Evolutionary conservation across 2,888 invertebrate species (phyloP), one percentile per base, ranked within the genome.

Genomic region (Congeria kusceri): DNA sequence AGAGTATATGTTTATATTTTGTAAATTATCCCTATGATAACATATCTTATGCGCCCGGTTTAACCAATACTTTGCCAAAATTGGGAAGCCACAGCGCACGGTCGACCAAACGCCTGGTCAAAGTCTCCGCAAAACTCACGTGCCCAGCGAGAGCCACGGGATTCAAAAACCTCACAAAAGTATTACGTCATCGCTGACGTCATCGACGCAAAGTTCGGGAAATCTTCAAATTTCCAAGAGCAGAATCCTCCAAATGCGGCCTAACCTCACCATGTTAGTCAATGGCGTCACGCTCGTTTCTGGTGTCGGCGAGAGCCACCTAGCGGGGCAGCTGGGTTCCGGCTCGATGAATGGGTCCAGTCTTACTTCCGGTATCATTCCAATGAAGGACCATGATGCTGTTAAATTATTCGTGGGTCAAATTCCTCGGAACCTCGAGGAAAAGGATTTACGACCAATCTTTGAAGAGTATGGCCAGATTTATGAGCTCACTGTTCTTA

Each of bases 391-490:
- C 87, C 92, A 94, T 39, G 95, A 95, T 87, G 94, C 95, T 39
- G 93, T 98, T 85, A 98, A 98, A 94, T 95, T 98, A 76, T 98
- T 98, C 94, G 96, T 98, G 70, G 98, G 98, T 23, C 97, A 98
- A 94, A 98, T 98, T 87, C 98, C 98, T 27, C 94, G 98, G 73
- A 97, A 97, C 93, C 94, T 98, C 75, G 97, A 97, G 92, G 98
- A 98, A 92, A 96, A 96, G 73, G 96, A 97, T 91, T 95, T 98
- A 32, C 95, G 97, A 66, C 97, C 97, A 46, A 96, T 98, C 95
- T 97, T 98, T 93, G 97, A 98, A 94, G 96, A 97, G 94, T 98
- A 97, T 91, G 98, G 98, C 71, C 97, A 97, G 94, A 98, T 98
- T 92, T 97, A 97, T 94, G 98, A 98, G 95, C 96, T 98, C 92